Evolutionary conservation across 2,113 vertebrate species (phyloP).

Genomic region (Chlamydotis undulata): DNA sequence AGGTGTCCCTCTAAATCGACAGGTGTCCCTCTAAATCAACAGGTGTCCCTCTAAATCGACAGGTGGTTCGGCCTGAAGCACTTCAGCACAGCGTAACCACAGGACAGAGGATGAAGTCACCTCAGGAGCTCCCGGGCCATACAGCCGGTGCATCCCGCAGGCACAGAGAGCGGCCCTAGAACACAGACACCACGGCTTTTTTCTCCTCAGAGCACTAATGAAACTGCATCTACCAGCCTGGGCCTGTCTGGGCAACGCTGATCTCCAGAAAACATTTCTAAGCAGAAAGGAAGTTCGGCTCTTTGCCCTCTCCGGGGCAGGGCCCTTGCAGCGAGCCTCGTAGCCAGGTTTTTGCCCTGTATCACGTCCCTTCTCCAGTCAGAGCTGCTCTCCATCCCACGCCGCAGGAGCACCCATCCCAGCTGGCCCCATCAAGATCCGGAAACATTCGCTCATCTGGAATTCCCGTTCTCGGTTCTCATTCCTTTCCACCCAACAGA

Average conservation of each 20-base stretch:
- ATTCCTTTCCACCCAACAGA: background rate
- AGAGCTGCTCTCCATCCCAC: background rate
- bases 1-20: background rate
- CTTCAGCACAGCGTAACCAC: background rate
- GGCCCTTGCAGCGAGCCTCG: accelerated
- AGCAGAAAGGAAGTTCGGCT: background rate
- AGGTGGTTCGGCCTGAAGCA: background rate
- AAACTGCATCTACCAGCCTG: background rate
- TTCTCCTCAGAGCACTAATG: background rate
- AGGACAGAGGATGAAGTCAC: background rate
- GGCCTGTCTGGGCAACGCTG: background rate
- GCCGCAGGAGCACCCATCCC: background rate
- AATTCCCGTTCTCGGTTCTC: background rate
- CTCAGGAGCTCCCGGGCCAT: background rate
- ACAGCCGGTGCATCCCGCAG: background rate
- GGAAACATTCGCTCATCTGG: background rate
- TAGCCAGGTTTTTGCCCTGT: background rate
- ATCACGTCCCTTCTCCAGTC: background rate
- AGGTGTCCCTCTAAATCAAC: background rate
- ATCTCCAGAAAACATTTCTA: background rate
- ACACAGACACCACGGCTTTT: accelerated
- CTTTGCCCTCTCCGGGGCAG: background rate
- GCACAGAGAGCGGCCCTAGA: background rate
- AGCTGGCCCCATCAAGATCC: background rate
- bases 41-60: background rate